Evolutionary conservation across 1,140 invertebrate genomes (phyloP).

Genomic region (Lucilia sericata): DNA sequence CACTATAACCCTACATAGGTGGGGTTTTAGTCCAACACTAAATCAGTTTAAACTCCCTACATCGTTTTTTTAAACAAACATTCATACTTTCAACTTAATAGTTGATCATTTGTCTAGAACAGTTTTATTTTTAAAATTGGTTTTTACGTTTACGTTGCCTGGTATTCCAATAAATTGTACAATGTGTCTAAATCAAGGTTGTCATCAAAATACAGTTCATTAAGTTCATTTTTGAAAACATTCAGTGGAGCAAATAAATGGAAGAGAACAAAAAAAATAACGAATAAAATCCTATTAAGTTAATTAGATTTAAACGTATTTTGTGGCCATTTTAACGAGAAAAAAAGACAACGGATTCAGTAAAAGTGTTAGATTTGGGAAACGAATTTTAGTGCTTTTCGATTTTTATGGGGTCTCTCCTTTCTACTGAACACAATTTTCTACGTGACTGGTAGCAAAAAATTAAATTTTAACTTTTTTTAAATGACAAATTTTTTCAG

Average conservation of each 20-base stretch:
- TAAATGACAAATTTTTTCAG: too few relatives aligned
- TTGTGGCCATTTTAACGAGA: neutral
- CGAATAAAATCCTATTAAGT: conserved; percentile 3
- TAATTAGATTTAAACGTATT: conserved; percentile 11
- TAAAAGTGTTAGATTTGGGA: neutral
- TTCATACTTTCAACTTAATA: too few relatives aligned
- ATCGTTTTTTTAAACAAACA: too few relatives aligned
- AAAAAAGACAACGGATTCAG: too few relatives aligned
- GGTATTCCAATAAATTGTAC: too few relatives aligned
- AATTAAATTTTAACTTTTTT: too few relatives aligned
- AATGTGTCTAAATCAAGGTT: neutral
- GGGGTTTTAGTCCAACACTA: too few relatives aligned
- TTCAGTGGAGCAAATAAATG: conserved; percentile 3
- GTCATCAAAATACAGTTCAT: conserved; percentile 4
- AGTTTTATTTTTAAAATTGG: too few relatives aligned
- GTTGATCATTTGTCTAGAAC: too few relatives aligned
- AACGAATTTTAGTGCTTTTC: neutral
- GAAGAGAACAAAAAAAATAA: neutral
- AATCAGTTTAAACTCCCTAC: too few relatives aligned
- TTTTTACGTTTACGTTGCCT: too few relatives aligned
- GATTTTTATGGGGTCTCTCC: neutral
- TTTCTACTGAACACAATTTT: neutral
- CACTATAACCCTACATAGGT: too few relatives aligned
- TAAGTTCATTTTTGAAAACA: neutral
- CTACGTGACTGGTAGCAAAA: neutral